Evolutionary conservation across 2,797 vertebrate species (phyloP).

Genomic region (Pterois miles): DNA sequence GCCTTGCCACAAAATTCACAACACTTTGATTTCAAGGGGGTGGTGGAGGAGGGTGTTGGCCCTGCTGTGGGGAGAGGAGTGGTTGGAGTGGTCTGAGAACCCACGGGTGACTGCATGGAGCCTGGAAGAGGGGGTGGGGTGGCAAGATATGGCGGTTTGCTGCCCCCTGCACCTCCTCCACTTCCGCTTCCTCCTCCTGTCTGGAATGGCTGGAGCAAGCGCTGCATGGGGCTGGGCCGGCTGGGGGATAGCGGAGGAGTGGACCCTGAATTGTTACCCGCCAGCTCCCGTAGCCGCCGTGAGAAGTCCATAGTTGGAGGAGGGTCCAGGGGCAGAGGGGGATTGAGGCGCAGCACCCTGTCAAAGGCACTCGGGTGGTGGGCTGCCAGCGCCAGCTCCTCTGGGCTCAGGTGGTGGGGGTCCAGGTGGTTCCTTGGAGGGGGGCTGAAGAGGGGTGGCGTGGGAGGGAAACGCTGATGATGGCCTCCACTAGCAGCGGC

Average conservation of each 20-base stretch:
- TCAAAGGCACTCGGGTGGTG: conserved; percentile 99
- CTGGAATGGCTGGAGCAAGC: conserved; percentile 99
- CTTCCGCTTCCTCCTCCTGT: conserved; percentile 78
- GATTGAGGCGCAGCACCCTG: conserved; percentile 99
- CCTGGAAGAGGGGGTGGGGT: conserved; percentile 95
- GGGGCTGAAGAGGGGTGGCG: conserved; percentile 98
- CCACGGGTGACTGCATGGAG: conserved; percentile 94
- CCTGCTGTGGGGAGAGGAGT: conserved; percentile 78
- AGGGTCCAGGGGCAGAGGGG: conserved; percentile 97
- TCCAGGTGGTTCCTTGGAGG: conserved; percentile 99
- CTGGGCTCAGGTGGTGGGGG: conserved; percentile 97
- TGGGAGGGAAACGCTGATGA: conserved; percentile 94
- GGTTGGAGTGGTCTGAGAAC: conserved; percentile 90
- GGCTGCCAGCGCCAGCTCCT: conserved; percentile 98
- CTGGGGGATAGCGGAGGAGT: conserved; percentile 96
- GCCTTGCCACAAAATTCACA: conserved; percentile 99
- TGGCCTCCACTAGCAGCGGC: conserved; percentile 88
- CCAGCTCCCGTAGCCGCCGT: conserved; percentile 97
- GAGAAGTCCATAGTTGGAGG: conserved; percentile 99
- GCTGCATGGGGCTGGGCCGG: conserved; percentile 98
- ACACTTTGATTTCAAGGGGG: conserved; percentile 94
- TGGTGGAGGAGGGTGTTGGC: conserved; percentile 82
- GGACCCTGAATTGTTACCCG: conserved; percentile 95
- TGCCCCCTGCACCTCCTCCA: conserved; percentile 66
- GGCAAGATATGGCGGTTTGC: conserved; percentile 95